Conservation (phyloP, 2,888 invertebrate species). For the Tetrapedia diversipes region DNA sequence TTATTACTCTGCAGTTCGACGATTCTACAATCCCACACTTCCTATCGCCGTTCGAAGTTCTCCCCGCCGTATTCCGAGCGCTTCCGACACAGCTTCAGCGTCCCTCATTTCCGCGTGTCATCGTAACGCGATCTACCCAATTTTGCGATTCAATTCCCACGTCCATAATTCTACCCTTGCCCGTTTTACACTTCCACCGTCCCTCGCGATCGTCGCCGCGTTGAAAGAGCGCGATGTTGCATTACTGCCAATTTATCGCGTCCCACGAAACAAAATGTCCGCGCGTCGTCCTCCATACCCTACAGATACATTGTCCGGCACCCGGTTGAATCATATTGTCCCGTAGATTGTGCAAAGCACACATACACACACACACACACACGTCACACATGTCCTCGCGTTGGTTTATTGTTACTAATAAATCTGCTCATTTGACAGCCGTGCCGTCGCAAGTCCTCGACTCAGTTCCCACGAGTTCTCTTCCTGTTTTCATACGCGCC, state of each 20-base stretch:
- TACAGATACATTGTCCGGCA: neutral
- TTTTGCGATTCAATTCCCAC: neutral
- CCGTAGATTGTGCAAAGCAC: constrained; percentile 6
- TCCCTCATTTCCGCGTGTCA: too few relatives aligned
- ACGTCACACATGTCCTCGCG: constrained; percentile 39
- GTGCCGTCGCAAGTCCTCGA: constrained; percentile 9
- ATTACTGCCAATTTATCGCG: neutral
- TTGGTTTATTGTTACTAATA: constrained; percentile 52
- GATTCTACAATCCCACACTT: neutral
- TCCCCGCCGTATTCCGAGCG: too few relatives aligned
- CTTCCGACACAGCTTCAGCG: too few relatives aligned
- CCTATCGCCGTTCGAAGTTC: neutral
- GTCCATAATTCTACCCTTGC: too few relatives aligned
- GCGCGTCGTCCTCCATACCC: neutral
- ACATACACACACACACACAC: constrained; percentile 1
- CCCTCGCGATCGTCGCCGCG: too few relatives aligned
- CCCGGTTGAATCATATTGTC: neutral
- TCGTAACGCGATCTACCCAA: neutral
- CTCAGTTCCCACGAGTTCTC: neutral
- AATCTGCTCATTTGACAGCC: constrained; percentile 50
- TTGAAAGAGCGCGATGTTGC: neutral
- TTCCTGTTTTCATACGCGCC: too few relatives aligned
- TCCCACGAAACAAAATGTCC: neutral
- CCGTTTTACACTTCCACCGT: neutral
- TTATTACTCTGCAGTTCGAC: neutral